A percentile compares a stretch with the other conserved stretches of the same genome.
Evolutionary conservation across 2,113 vertebrate species (phyloP).

Genomic region (Leptosomus discolor): DNA sequence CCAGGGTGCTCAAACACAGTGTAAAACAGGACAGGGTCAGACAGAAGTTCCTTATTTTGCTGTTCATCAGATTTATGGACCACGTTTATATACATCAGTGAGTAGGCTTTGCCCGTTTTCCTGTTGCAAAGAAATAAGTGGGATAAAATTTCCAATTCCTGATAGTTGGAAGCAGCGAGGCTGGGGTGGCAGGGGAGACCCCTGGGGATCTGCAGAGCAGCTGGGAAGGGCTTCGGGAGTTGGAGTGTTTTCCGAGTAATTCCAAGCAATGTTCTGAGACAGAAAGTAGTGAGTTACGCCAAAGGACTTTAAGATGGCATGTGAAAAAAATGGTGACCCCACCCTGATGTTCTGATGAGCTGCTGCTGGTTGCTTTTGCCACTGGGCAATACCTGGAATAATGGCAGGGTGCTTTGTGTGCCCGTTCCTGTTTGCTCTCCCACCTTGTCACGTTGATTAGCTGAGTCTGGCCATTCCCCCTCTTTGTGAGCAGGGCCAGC

Average conservation of each 20-base stretch:
- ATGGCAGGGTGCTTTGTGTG: background rate
- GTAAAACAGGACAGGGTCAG: background rate
- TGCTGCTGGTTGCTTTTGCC: background rate
- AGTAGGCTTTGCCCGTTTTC: background rate
- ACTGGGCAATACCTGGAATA: background rate
- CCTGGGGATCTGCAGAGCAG: background rate
- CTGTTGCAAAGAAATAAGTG: background rate
- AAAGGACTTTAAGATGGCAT: background rate
- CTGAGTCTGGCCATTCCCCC: no score
- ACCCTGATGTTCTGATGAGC: background rate
- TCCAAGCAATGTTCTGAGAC: background rate
- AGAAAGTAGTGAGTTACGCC: background rate
- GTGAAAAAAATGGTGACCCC: background rate
- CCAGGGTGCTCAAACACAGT: background rate
- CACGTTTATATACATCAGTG: accelerated
- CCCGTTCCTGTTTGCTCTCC: background rate
- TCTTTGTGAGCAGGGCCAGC: background rate
- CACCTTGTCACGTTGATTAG: accelerated
- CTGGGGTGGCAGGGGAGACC: background rate
- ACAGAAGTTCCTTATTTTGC: background rate
- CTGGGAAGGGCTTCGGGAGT: no score
- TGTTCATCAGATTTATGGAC: background rate
- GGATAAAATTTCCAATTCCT: background rate
- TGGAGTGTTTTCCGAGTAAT: background rate
- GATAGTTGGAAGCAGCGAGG: background rate